Evolutionary conservation across 2,113 vertebrate species (phyloP).

Genomic region (Odocoileus virginianus): DNA sequence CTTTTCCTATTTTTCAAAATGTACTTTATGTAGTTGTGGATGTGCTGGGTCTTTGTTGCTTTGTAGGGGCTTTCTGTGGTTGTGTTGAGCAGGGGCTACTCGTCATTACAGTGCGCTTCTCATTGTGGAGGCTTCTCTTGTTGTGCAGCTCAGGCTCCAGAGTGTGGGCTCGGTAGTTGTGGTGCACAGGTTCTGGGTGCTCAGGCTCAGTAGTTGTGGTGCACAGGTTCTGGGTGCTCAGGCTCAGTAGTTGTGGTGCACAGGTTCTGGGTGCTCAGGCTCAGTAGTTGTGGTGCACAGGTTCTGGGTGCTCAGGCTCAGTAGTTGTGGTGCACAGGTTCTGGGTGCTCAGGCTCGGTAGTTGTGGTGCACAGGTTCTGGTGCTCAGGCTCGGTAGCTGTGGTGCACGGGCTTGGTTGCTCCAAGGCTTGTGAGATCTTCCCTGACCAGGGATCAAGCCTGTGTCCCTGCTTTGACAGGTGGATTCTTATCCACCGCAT

Average conservation of each 20-base stretch:
- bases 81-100: neutral
- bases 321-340: too few relatives aligned
- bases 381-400: neutral
- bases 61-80: neutral
- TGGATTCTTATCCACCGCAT: neutral
- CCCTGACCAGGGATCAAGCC: neutral
- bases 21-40: neutral
- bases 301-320: too few relatives aligned
- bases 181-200: too few relatives aligned
- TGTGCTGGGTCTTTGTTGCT: neutral
- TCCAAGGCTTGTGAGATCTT: neutral
- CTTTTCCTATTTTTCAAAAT: neutral
- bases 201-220: too few relatives aligned
- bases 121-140: neutral
- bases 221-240: too few relatives aligned
- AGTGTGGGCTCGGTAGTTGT: neutral
- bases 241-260: too few relatives aligned
- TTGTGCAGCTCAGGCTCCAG: neutral
- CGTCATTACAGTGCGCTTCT: fast-evolving
- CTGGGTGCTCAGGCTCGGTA: too few relatives aligned
- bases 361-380: too few relatives aligned
- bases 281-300: too few relatives aligned
- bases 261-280: too few relatives aligned
- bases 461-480: neutral
- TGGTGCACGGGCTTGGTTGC: neutral